A percentile compares a stretch with the other conserved stretches of the same genome.
phyloP scores from a whole-genome alignment of 1,140 invertebrate genomes.

The Brachionus koreanus region DNA sequence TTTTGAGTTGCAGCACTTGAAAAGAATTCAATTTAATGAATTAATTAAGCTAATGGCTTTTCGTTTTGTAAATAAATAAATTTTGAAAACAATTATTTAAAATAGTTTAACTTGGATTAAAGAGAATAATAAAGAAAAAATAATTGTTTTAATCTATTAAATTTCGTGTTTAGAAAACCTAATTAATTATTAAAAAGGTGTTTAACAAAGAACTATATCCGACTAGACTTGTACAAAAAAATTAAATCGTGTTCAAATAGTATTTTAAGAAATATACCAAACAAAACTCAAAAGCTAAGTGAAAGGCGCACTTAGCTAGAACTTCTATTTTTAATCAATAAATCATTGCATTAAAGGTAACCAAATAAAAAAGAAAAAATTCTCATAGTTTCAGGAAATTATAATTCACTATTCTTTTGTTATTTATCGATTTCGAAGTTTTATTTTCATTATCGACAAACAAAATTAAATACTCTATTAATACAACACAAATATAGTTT shows the following conservation, averaged over 20 bases:
- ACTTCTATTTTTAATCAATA: neutral
- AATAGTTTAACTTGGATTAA: neutral
- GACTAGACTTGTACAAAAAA: neutral
- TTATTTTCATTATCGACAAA: neutral
- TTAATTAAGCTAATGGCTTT: neutral
- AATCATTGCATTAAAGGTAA: neutral
- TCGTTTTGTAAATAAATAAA: neutral
- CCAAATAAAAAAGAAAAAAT: neutral
- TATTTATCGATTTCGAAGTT: constrained; percentile 17
- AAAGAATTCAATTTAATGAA: neutral
- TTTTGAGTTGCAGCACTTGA: neutral
- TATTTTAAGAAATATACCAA: neutral
- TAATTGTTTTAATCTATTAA: neutral
- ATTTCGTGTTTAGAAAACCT: neutral
- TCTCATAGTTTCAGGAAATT: neutral
- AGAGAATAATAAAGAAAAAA: neutral
- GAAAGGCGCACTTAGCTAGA: neutral
- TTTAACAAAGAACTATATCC: neutral
- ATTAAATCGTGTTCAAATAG: neutral
- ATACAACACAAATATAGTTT: neutral
- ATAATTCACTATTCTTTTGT: neutral
- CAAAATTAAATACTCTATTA: neutral
- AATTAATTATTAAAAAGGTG: neutral
- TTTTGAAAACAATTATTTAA: neutral
- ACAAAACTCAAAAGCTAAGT: neutral